Evolutionary conservation across 2,888 invertebrate genomes (phyloP).

Genomic region (Morpho achilles): DNA sequence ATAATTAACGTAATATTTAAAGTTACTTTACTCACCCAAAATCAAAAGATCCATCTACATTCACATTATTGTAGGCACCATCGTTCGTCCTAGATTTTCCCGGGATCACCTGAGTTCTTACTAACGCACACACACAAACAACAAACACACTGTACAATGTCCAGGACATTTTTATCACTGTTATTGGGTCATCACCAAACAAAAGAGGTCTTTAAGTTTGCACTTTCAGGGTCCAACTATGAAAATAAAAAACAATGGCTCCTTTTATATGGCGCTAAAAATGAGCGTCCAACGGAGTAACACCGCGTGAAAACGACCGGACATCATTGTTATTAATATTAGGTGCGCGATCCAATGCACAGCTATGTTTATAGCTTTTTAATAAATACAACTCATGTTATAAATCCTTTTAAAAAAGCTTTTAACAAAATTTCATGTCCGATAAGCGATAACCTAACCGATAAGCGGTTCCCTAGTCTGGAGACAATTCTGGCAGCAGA

Average conservation of each 20-base stretch:
- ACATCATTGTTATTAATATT: conserved; percentile 73
- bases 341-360: conserved; percentile 32
- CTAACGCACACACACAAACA: conserved; percentile 59
- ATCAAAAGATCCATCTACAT: conserved; percentile 86
- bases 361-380: conserved; percentile 6
- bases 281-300: conserved; percentile 59
- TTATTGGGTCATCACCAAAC: conserved; percentile 39
- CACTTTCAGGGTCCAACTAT: conserved; percentile 55
- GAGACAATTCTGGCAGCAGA: too few species aligned
- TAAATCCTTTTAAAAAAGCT: too few species aligned
- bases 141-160: conserved; percentile 50
- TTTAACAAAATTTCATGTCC: too few species aligned
- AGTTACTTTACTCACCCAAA: conserved; percentile 75
- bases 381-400: too few species aligned
- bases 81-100: conserved; percentile 71
- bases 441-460: too few species aligned
- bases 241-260: conserved; percentile 62
- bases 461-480: too few species aligned
- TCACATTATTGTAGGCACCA: conserved; percentile 81
- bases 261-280: conserved; percentile 73
- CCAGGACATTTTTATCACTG: conserved; percentile 55
- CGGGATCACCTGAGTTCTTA: conserved; percentile 67
- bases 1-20: background rate
- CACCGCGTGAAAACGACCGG: conserved; percentile 71
- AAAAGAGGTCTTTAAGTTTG: conserved; percentile 33